These are phyloP conservation scores for Dicycla oo DNA, from an alignment of 2,888 invertebrate species.

Conservation along the genomic window DNA sequence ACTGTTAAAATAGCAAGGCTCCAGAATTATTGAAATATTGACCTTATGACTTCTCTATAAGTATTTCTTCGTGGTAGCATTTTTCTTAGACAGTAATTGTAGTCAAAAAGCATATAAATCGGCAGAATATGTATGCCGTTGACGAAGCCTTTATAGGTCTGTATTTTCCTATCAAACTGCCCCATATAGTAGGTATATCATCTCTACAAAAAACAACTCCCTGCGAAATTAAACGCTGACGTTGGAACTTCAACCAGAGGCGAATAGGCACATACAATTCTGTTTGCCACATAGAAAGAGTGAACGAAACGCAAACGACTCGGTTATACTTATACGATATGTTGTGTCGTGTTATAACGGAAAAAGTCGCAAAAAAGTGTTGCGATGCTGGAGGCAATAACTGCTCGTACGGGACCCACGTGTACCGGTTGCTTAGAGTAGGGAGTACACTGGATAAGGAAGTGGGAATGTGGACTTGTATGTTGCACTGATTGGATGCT, in stretches of 20 bases:
- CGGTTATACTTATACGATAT: conserved; percentile 56
- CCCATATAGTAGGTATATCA: not conserved
- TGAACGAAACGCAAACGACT: conserved; percentile 47
- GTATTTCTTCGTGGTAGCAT: no score
- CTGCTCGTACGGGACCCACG: conserved; percentile 66
- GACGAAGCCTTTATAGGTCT: not conserved
- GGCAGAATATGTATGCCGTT: no score
- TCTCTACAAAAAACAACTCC: not conserved
- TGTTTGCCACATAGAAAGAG: conserved; percentile 31
- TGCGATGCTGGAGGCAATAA: conserved; percentile 66
- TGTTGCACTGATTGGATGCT: conserved; percentile 13
- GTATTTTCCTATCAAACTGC: not conserved
- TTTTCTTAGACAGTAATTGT: no score
- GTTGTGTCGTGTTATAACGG: conserved; percentile 50
- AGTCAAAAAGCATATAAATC: no score
- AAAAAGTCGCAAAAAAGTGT: conserved; percentile 63
- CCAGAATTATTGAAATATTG: no score
- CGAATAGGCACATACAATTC: conserved; percentile 20
- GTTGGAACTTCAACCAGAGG: not conserved
- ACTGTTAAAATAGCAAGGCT: no score
- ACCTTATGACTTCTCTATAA: no score
- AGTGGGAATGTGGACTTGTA: not conserved
- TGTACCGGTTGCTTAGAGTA: conserved; percentile 47
- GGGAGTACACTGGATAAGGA: conserved; percentile 50
- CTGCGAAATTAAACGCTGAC: conserved; percentile 23